Conservation (phyloP, 2,113 vertebrate genomes). For the Oenanthe melanoleuca region DNA sequence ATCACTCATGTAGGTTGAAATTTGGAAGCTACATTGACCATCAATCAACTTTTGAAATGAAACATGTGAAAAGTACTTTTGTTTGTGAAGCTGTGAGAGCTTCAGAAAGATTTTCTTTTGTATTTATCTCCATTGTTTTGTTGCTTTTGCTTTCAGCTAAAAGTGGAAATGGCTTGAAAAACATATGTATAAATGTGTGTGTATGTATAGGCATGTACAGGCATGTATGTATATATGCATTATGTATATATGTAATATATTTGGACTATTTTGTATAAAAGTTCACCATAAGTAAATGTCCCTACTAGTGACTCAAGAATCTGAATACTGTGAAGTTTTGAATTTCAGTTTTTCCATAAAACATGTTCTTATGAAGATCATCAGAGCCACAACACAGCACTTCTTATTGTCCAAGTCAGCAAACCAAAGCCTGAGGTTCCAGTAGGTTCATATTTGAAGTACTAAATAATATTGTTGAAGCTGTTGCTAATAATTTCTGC, state of each 20-base stretch:
- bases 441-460: neutral
- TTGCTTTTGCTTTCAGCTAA: neutral
- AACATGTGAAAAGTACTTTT: neutral
- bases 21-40: neutral
- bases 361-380: neutral
- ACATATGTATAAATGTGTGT: too few species aligned
- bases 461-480: neutral
- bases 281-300: rapidly evolving
- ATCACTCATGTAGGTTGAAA: neutral
- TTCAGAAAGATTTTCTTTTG: neutral
- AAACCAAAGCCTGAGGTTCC: neutral
- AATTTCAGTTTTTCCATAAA: neutral
- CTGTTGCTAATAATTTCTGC: neutral
- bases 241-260: neutral
- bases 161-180: neutral
- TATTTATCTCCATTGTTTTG: neutral
- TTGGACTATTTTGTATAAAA: neutral
- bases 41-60: neutral
- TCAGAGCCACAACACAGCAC: neutral
- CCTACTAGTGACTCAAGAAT: neutral
- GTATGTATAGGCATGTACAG: too few species aligned
- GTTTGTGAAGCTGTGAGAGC: neutral
- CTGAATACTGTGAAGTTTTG: neutral
- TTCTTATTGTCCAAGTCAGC: neutral
- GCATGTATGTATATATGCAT: neutral